These are phyloP conservation scores for Brachyhypopomus gauderio DNA, from an alignment of 2,113 vertebrate genomes.

Conservation along the genomic window DNA sequence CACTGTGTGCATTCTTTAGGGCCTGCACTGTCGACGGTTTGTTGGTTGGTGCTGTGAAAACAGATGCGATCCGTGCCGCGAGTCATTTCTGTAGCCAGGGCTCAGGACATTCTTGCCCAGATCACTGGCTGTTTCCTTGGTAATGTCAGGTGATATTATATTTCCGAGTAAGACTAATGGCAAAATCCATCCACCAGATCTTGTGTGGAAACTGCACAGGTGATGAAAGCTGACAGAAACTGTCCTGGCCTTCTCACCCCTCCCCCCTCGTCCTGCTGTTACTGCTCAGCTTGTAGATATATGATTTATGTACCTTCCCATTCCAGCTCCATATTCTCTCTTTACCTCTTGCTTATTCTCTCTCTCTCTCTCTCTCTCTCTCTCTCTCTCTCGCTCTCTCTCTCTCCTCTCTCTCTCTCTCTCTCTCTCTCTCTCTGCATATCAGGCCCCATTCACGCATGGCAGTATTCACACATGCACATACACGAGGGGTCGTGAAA, in stretches of 20 bases:
- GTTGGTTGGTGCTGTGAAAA: neutral
- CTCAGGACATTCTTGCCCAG: neutral
- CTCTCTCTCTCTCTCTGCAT: neutral
- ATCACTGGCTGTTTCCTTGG: conserved; percentile 48
- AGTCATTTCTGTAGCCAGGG: conserved; percentile 7
- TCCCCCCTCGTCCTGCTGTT: neutral
- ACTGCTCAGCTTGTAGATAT: neutral
- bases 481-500: conserved; percentile 1
- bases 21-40: neutral
- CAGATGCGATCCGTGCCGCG: neutral
- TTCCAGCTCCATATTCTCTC: conserved; percentile 27
- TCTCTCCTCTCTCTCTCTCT: neutral
- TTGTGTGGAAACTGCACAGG: conserved; percentile 52
- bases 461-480: conserved; percentile 1
- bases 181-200: conserved; percentile 57
- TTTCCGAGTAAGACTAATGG: conserved; percentile 61
- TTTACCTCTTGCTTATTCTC: neutral
- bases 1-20: neutral
- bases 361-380: conserved; percentile 30
- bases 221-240: conserved; percentile 63
- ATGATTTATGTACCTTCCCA: conserved; percentile 33
- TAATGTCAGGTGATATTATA: conserved; percentile 67
- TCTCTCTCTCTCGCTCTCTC: conserved; percentile 33
- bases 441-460: conserved; percentile 38
- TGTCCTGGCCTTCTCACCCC: conserved; percentile 54